Percentiles rank a stretch among this genome's conserved stretches.
phyloP scores from a whole-genome alignment of 2,888 invertebrate genomes.

The Xestia xanthographa region DNA sequence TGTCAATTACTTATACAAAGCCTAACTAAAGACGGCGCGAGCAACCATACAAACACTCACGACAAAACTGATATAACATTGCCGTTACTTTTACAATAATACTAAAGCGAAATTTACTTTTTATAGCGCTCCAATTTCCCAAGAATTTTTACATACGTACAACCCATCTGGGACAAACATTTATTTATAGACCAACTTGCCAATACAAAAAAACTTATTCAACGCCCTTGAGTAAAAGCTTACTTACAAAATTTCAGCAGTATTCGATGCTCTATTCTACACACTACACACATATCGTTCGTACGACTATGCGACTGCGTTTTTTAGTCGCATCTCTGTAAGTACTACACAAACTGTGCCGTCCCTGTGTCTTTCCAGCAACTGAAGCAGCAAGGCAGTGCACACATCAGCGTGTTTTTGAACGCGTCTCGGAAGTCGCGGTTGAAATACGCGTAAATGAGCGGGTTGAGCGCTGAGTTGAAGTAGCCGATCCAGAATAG shows the following conservation, averaged over 20 bases:
- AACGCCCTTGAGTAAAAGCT: constrained; percentile 37
- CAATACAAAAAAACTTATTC: constrained; percentile 45
- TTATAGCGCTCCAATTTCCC: background rate
- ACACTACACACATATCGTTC: constrained; percentile 52
- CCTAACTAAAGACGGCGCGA: constrained; percentile 27
- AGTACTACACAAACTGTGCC: constrained; percentile 90
- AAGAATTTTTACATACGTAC: constrained; percentile 1
- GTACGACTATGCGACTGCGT: constrained; percentile 64
- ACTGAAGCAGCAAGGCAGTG: constrained; percentile 95
- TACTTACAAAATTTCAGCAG: constrained; percentile 49
- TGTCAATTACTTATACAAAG: constrained; percentile 13
- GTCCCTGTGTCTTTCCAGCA: constrained; percentile 93
- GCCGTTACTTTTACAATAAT: constrained; percentile 9
- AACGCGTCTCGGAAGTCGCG: constrained; percentile 98
- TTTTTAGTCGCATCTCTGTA: constrained; percentile 69
- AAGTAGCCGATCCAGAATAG: constrained; percentile 99
- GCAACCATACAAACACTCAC: background rate
- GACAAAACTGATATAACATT: constrained; percentile 13
- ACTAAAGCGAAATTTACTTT: constrained; percentile 16
- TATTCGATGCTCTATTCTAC: constrained; percentile 49
- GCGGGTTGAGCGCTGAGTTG: constrained; percentile 92
- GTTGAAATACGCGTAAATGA: constrained; percentile 93
- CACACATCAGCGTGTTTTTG: constrained; percentile 96
- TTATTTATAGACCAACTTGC: constrained; percentile 11
- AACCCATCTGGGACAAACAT: constrained; percentile 1